Evolutionary conservation across 2,797 vertebrate genomes (phyloP), one percentile per base, ranked within the genome.

Genomic region (Paguma larvata): DNA sequence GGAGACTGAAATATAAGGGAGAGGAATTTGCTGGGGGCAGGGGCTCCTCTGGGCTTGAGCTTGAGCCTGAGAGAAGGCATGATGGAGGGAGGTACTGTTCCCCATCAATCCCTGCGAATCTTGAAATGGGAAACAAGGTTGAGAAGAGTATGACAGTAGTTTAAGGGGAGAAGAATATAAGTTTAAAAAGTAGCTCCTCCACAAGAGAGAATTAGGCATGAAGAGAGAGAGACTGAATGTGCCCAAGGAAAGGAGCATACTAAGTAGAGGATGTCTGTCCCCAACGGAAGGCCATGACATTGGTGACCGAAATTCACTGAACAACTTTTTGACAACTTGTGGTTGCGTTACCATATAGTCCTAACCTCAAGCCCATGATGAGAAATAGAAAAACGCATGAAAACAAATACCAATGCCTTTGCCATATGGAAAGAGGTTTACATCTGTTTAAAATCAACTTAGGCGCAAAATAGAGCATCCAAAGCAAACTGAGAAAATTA

Each of bases 341-440:
- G 30, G 34, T 15, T n/a, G 3, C 21, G 4, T 84, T 59, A 62
- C 30, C 30, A 27, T 65, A 13, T 3, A 72, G 63, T 73, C 15
- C 14, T 46, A 77, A 51, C 38, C 38, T 82, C 92, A 80, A 59
- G 63, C 10, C 41, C 80, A 27, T 44, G 65, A 84, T 91, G 65
- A 80, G n/a, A 79, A 90, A 91, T 16, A 44, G 10, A 73, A 96
- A 80, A 89, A 44, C n/a, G 46, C 30, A 14, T 32, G 32, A 38
- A 87, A 77, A 51, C 14, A 59, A 88, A 46, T 53, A n/a, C 18
- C 5, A 72, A 78, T 10, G 7, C 62, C 63, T 95, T 85, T 27
- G 59, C 67, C 14, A 0, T 34, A 78, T 88, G 70, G 32, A 80
- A 97, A 92, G 34, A 34, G 63, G 8, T 44, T 95, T 94, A 16